Evolutionary conservation across 1,140 invertebrate genomes (phyloP), one percentile per base, ranked within the genome.

Genomic region (Araneus ventricosus): DNA sequence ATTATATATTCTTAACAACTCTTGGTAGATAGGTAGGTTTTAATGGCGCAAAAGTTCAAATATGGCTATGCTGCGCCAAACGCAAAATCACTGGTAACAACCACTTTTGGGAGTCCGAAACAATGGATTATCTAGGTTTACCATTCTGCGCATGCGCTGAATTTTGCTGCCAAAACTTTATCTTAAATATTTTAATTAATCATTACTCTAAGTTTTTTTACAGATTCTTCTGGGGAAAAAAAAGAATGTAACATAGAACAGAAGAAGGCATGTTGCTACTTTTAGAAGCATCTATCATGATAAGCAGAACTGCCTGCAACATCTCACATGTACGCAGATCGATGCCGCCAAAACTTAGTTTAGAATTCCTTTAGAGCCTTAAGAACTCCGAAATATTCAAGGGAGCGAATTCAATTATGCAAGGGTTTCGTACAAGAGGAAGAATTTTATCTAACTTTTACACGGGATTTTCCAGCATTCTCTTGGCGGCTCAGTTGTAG

Each of bases 391-490:
- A 52, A 84, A 61, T 34, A 59, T 59, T 87, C 85, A 24, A 37
- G 59, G 30, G 24, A 87, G 10, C 8, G 20, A 61, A 87, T 87
- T 87, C 57, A 87, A 87, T 87, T 63, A 87, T 87, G 85, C 57
- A 87, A 24, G 85, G 59, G 17, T 87, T 61, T 61, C 59, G 59
- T 87, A 61, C 85, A 22, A 87, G 27, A 86, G 7, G 85, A n/a
- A 39, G 85, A 87, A 87, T 61, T 87, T 87, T 52, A 82, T 82
- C 80, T 87, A 87, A 87, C 85, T 87, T 87, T 59, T 87, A 87
- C 45, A 61, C 34, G 37, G 85, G 37, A 45, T 87, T 87, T 61
- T 27, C 27, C 52, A 59, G 41, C 30, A 30, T 80, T 80, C 63
- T 67, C 45, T 80, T 2, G 75, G 75, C 14, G 30, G 30, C 30